A percentile compares a stretch with the other conserved stretches of the same genome.
Conservation (phyloP, 2,888 invertebrate species). For the Anarsia innoxiella region DNA sequence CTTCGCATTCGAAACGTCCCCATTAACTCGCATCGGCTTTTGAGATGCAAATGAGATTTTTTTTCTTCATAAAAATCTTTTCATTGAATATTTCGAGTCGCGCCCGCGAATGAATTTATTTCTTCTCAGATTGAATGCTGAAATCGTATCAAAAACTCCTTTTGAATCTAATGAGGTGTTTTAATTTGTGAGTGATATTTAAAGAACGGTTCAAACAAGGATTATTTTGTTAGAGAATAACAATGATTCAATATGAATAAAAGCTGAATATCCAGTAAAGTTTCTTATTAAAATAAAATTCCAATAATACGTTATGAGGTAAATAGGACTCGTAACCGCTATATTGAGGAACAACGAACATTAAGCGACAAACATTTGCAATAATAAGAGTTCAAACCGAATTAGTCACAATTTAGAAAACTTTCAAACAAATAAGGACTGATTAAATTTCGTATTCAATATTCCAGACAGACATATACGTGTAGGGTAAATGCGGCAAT, state of each 20-base stretch:
- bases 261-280: too few relatives aligned
- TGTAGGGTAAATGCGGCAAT: constrained; percentile 54
- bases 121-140: constrained; percentile 38
- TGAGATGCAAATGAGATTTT: constrained; percentile 69
- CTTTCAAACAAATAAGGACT: constrained; percentile 8
- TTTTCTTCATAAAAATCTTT: constrained; percentile 61
- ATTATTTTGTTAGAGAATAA: too few relatives aligned
- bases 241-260: too few relatives aligned
- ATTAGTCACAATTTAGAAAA: constrained; percentile 8
- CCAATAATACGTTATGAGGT: too few relatives aligned
- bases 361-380: constrained; percentile 3
- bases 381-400: neutral
- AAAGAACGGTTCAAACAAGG: too few relatives aligned
- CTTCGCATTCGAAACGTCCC: constrained; percentile 56
- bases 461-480: constrained; percentile 27
- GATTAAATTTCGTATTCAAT: constrained; percentile 24
- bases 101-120: constrained; percentile 58
- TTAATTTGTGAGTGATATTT: too few relatives aligned
- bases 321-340: too few relatives aligned
- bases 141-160: constrained; percentile 25
- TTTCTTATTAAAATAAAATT: too few relatives aligned
- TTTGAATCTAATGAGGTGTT: too few relatives aligned
- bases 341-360: too few relatives aligned
- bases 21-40: constrained; percentile 67
- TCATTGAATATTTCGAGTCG: constrained; percentile 67